Percentiles rank a stretch among this genome's conserved stretches.
Evolutionary conservation across 2,113 vertebrate species (phyloP).

Genomic region (Heterotis niloticus): DNA sequence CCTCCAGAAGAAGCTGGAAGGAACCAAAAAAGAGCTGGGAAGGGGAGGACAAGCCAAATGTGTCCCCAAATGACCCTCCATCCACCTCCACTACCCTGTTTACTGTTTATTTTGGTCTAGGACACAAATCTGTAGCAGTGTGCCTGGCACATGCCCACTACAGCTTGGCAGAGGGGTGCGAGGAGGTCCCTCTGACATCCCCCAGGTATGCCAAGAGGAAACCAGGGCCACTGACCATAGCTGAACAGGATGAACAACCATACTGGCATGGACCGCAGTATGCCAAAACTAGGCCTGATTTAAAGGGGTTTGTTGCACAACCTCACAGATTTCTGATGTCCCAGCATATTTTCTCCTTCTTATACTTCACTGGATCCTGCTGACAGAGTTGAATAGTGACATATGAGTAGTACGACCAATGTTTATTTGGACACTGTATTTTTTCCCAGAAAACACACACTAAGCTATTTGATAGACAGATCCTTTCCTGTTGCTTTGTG

Average conservation of each 20-base stretch:
- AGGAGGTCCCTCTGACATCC: neutral
- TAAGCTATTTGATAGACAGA: too few species aligned
- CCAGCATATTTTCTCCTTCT: too few species aligned
- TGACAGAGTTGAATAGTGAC: neutral
- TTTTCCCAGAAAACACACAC: too few species aligned
- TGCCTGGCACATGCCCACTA: conserved; percentile 44
- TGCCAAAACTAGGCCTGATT: neutral
- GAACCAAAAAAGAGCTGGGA: conserved; percentile 11
- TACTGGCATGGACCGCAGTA: conserved; percentile 13
- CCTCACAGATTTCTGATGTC: too few species aligned
- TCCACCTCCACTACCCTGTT: neutral
- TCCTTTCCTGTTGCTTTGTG: too few species aligned
- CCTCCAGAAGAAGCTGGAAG: neutral
- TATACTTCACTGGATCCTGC: too few species aligned
- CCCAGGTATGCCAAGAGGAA: conserved; percentile 22
- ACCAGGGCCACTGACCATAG: conserved; percentile 3
- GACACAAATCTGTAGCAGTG: conserved; percentile 42
- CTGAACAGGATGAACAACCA: conserved; percentile 16
- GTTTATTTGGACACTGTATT: neutral
- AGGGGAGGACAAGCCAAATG: too few species aligned
- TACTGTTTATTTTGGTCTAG: conserved; percentile 41
- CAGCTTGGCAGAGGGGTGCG: conserved; percentile 23
- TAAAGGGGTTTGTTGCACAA: neutral
- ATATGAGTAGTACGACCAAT: neutral
- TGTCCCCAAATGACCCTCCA: conserved; percentile 43